Percentiles rank a stretch among this genome's conserved stretches.
Conservation (phyloP, 2,797 vertebrate genomes). For the Gambusia yucatana region DNA sequence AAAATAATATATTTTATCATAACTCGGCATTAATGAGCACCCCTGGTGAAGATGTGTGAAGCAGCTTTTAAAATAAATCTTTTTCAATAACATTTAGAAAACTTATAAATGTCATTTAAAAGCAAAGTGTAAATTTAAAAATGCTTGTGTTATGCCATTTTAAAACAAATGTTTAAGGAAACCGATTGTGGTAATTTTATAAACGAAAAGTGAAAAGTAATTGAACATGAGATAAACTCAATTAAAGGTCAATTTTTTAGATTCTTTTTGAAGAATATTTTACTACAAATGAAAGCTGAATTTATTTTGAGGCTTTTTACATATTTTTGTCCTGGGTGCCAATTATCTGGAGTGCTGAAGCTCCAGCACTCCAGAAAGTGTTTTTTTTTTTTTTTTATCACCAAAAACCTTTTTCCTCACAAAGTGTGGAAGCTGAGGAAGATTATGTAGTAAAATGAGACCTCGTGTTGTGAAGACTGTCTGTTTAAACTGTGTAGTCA, state of each 20-base stretch:
- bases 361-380: neutral
- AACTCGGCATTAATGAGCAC: neutral
- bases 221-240: neutral
- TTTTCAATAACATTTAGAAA: neutral
- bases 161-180: neutral
- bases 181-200: neutral
- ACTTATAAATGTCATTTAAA: neutral
- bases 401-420: neutral
- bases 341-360: neutral
- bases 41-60: neutral
- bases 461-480: neutral
- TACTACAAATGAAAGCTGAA: neutral
- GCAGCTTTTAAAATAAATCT: neutral
- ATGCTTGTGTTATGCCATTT: neutral
- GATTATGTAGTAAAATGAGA: neutral
- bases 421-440: neutral
- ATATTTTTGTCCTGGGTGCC: neutral
- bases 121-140: neutral
- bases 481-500: constrained; percentile 11
- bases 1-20: neutral
- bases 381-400: neutral
- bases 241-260: neutral
- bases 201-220: neutral
- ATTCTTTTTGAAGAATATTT: neutral
- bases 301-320: neutral